Conservation (phyloP, 35 echinoderm and acorn worm genomes). For the Strongylocentrotus purpuratus region DNA sequence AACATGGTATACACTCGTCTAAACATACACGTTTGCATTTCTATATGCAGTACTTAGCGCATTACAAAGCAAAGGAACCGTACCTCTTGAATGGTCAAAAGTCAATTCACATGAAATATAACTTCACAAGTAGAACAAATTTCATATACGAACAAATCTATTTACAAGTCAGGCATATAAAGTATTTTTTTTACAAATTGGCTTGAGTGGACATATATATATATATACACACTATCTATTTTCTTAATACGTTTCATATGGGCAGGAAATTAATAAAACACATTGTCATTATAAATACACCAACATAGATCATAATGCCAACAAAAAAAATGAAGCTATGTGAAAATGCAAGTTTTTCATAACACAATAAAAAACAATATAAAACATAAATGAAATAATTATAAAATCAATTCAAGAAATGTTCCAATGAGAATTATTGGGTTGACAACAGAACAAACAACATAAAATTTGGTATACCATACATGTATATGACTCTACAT, state of each 20-base stretch:
- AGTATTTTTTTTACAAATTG: not conserved
- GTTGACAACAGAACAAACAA: not conserved
- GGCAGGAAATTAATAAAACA: not conserved
- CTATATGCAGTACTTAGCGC: not conserved
- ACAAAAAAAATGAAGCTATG: not conserved
- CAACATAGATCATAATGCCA: not conserved
- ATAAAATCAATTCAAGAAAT: not conserved
- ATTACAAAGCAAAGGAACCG: not conserved
- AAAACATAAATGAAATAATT: not conserved
- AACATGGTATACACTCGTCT: too few relatives aligned
- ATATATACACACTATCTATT: not conserved
- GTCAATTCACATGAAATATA: not conserved
- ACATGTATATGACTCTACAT: not conserved
- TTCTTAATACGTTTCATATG: not conserved
- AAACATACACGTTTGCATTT: too few relatives aligned
- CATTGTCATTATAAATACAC: not conserved
- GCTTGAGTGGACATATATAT: not conserved
- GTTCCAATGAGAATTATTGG: not conserved
- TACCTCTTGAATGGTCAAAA: not conserved
- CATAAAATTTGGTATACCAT: not conserved
- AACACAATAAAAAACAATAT: not conserved
- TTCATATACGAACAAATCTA: not conserved
- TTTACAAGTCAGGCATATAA: conserved; percentile 12
- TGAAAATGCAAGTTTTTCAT: not conserved
- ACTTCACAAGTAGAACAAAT: not conserved